A percentile compares a stretch with the other conserved stretches of the same genome.
Evolutionary conservation across 1,140 invertebrate genomes (phyloP).

Genomic region (Calosoma granatense): DNA sequence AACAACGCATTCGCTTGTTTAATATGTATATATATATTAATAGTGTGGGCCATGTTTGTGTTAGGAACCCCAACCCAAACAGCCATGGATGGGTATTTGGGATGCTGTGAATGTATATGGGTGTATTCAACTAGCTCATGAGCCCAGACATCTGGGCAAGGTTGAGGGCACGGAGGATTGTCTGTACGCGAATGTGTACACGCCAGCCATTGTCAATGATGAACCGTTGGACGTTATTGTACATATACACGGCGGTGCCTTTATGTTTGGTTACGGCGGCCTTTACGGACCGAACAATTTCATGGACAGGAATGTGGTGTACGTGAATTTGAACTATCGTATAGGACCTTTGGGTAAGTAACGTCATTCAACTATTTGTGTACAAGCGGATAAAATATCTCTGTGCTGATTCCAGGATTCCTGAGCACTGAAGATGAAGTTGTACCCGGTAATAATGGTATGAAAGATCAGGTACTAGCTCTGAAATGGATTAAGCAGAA

Average conservation of each 20-base stretch:
- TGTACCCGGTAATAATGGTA: slow-evolving; percentile 46
- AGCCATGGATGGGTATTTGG: slow-evolving; percentile 36
- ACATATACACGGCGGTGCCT: slow-evolving; percentile 48
- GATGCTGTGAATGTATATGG: slow-evolving; percentile 25
- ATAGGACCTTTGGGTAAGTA: slow-evolving; percentile 45
- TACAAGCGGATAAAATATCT: neutral
- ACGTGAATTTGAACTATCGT: slow-evolving; percentile 55
- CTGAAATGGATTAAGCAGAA: slow-evolving; percentile 49
- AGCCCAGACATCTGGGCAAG: neutral
- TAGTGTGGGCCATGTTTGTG: slow-evolving; percentile 10
- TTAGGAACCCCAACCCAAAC: slow-evolving; percentile 34
- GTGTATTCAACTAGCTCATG: neutral
- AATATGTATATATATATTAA: neutral
- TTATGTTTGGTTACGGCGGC: slow-evolving; percentile 41
- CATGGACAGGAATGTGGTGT: slow-evolving; percentile 47
- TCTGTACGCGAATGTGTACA: slow-evolving; percentile 58
- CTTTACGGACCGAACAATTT: slow-evolving; percentile 42
- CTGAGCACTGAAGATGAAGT: slow-evolving; percentile 43
- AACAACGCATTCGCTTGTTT: neutral
- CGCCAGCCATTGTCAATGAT: slow-evolving; percentile 29
- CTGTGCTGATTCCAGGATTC: slow-evolving; percentile 34
- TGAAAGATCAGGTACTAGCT: slow-evolving; percentile 51
- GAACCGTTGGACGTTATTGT: slow-evolving; percentile 38
- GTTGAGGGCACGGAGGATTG: slow-evolving; percentile 51
- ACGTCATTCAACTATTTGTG: slow-evolving; percentile 1